These are phyloP conservation scores for Melanotus villosus DNA, from an alignment of 2,888 invertebrate species.

Conservation along the genomic window DNA sequence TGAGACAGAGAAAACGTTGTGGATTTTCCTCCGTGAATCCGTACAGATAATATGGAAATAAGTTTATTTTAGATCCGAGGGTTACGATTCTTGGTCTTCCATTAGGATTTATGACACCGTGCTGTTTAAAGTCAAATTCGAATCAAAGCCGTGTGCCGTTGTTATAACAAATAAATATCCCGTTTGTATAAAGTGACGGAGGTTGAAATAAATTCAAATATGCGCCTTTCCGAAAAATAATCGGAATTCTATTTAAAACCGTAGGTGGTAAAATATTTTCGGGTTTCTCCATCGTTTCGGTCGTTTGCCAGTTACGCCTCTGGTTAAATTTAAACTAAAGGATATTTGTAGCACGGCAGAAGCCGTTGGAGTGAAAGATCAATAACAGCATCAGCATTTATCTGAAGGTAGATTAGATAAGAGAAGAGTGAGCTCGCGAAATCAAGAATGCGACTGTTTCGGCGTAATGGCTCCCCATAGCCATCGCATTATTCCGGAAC, in stretches of 20 bases:
- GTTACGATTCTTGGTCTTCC: conserved; percentile 16
- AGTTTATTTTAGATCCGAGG: conserved; percentile 16
- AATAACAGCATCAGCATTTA: conserved; percentile 38
- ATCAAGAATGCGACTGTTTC: conserved; percentile 58
- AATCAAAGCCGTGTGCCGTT: neutral
- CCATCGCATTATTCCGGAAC: conserved; percentile 56
- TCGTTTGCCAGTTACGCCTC: neutral
- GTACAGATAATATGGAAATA: conserved; percentile 32
- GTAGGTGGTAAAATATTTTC: too few species aligned
- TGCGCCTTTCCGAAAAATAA: neutral
- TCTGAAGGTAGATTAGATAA: conserved; percentile 47
- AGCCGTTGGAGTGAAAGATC: conserved; percentile 35
- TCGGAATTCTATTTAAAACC: neutral
- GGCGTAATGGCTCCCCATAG: conserved; percentile 56
- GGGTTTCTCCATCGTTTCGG: neutral
- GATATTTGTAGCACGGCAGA: conserved; percentile 20
- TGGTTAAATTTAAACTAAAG: conserved; percentile 24
- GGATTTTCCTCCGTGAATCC: conserved; percentile 11
- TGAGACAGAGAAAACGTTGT: conserved; percentile 6
- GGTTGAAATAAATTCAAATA: too few species aligned
- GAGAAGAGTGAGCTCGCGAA: conserved; percentile 46
- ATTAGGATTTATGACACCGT: conserved; percentile 24
- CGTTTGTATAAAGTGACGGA: too few species aligned
- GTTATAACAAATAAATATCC: too few species aligned
- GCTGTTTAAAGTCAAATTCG: conserved; percentile 7